A percentile compares a stretch with the other conserved stretches of the same genome.
phyloP scores from a whole-genome alignment of 2,888 invertebrate species.

The Parelbella ahira region DNA sequence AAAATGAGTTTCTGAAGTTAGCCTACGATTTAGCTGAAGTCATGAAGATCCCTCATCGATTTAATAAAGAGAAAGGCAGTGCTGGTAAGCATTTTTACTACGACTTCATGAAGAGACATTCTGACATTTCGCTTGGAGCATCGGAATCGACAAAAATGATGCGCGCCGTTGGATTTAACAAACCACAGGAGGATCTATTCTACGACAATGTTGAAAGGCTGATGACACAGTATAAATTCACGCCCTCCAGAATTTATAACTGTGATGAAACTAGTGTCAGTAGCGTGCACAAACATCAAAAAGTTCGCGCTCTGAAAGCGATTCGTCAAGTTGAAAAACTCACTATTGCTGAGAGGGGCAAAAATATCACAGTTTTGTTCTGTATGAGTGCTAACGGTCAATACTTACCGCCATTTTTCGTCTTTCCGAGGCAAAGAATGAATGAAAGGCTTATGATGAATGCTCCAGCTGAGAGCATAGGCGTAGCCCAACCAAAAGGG shows the following conservation, averaged over 20 bases:
- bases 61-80: conserved; percentile 1
- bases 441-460: conserved; percentile 31
- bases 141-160: not conserved
- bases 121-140: not conserved
- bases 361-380: not conserved
- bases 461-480: conserved; percentile 31
- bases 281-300: conserved; percentile 31
- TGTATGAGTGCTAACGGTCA: conserved; percentile 12
- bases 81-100: not conserved
- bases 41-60: not conserved
- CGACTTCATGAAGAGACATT: not conserved
- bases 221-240: conserved; percentile 26
- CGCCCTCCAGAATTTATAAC: conserved; percentile 33
- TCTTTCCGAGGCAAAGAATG: conserved; percentile 33
- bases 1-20: not conserved
- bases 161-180: conserved; percentile 2
- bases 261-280: conserved; percentile 34
- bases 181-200: not conserved
- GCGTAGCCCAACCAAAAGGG: conserved; percentile 32
- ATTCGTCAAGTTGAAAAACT: conserved; percentile 30
- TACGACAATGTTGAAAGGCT: not conserved
- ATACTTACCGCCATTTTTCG: conserved; percentile 33
- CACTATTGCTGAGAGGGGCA: conserved; percentile 11
- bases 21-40: not conserved
- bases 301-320: conserved; percentile 29